These are phyloP conservation scores for Drosophila eohydei DNA, from an alignment of 2,888 invertebrate species.

Conservation along the genomic window DNA sequence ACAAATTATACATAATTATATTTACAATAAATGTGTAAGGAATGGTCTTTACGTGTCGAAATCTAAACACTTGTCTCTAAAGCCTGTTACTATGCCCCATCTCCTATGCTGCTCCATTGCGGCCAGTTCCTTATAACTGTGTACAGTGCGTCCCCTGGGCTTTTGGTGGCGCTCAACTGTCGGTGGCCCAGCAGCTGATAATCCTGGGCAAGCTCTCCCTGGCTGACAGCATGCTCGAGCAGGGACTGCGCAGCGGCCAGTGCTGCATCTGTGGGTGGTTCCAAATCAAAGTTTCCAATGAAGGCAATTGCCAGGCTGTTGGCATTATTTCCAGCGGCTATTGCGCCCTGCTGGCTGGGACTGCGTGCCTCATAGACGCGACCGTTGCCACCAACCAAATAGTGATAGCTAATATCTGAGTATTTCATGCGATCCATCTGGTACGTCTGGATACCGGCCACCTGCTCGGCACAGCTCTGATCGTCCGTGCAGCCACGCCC, in stretches of 20 bases:
- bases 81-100: neutral
- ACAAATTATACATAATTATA: constrained; percentile 81
- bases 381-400: constrained; percentile 91
- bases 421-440: constrained; percentile 88
- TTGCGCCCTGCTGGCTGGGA: constrained; percentile 89
- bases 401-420: constrained; percentile 91
- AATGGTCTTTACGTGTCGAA: constrained; percentile 76
- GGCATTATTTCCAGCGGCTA: constrained; percentile 88
- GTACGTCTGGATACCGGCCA: constrained; percentile 87
- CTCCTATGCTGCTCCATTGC: constrained; percentile 85
- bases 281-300: constrained; percentile 88
- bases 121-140: constrained; percentile 89
- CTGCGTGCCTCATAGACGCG: constrained; percentile 90
- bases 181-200: constrained; percentile 90
- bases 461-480: constrained; percentile 86
- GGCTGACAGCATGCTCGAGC: constrained; percentile 87
- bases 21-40: constrained; percentile 79
- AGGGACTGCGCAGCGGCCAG: constrained; percentile 87
- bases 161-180: constrained; percentile 88
- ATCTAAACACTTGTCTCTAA: constrained; percentile 34
- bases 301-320: constrained; percentile 89
- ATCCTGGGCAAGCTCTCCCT: constrained; percentile 87
- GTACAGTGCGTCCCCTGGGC: constrained; percentile 89
- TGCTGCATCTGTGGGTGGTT: constrained; percentile 86
- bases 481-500: constrained; percentile 86